Base-by-base conservation (phyloP, 2,888 invertebrate species). In the Graphium colonna region DNA sequence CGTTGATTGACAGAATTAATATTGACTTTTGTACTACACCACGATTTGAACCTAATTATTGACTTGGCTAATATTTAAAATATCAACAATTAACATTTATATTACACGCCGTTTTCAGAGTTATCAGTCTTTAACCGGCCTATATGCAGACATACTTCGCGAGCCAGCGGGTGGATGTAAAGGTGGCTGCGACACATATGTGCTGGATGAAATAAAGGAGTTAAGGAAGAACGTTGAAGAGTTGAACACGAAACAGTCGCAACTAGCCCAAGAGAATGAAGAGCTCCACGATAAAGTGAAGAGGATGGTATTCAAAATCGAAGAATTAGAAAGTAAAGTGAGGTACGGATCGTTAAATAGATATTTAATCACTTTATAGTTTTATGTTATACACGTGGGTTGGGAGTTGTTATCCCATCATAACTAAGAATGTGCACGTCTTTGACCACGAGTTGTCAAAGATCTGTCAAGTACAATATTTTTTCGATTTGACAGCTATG, bases 91-190 rank as follows among this genome's bases (percentile, higher is more conserved):
- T n/a, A n/a, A n/a, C n/a, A n/a, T n/a, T n/a, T n/a, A n/a, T n/a
- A n/a, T n/a, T n/a, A n/a, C n/a, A 21, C 21, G 2, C 21, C 5
- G 21, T 12, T 57, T 62, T 18, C 65, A 87, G 88, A 77, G 88
- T 1, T 80, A 79, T 56, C 82, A 88, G 62, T 88, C 88, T 3
- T 75, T 88, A 46, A 76, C 86, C 9, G 75, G 77, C 9, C 61
- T 87, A 5, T 86, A 86, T 52, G 62, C 82, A 0, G 84, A 86
- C 43, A 68, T 79, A 49, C 60, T 79, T 3, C 70, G 71, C 3
- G 81, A 83, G 21, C 78, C 82, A 2, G 56, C 71, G 36, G 36
- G n/a, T 16, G 54, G 36, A 15, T 59, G 61, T n/a, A 67, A 70
- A 48, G 65, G 67, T 26, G 59, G 56, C 10, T 58, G 46, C 4